phyloP scores from a whole-genome alignment of 2,888 invertebrate species.

The Meiosimyza platycephala region DNA sequence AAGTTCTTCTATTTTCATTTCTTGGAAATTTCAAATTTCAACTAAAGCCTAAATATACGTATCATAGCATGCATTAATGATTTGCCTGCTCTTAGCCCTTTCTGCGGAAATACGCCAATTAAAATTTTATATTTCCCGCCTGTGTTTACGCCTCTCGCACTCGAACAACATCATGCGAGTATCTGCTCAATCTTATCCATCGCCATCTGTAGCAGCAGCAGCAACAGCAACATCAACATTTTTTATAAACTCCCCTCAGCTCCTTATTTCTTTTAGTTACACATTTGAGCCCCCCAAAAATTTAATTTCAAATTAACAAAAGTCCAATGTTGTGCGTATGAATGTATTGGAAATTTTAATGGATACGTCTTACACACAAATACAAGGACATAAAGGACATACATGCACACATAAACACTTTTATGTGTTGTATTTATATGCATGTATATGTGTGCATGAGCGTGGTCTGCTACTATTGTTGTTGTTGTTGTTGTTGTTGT shows the following conservation, averaged over 20 bases:
- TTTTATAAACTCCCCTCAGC: background rate
- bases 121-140: slow-evolving; percentile 22
- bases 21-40: too few species aligned
- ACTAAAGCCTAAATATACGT: background rate
- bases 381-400: slow-evolving; percentile 8
- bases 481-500: too few species aligned
- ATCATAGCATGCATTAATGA: slow-evolving; percentile 10
- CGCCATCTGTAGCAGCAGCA: background rate
- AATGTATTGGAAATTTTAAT: slow-evolving; percentile 9
- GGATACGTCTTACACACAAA: slow-evolving; percentile 26
- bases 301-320: slow-evolving; percentile 39
- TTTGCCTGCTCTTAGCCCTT: background rate
- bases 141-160: slow-evolving; percentile 1
- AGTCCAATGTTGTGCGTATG: slow-evolving; percentile 15
- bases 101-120: slow-evolving; percentile 21
- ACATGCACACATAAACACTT: slow-evolving; percentile 4
- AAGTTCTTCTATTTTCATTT: too few species aligned
- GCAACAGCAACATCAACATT: background rate
- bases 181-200: slow-evolving; percentile 1
- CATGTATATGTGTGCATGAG: background rate
- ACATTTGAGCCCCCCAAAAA: slow-evolving; percentile 14
- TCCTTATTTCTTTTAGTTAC: background rate
- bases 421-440: background rate
- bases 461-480: background rate
- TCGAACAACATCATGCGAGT: background rate